These are phyloP conservation scores for Drosophila pseudotalamancana DNA, from an alignment of 2,888 invertebrate species.

Conservation along the genomic window DNA sequence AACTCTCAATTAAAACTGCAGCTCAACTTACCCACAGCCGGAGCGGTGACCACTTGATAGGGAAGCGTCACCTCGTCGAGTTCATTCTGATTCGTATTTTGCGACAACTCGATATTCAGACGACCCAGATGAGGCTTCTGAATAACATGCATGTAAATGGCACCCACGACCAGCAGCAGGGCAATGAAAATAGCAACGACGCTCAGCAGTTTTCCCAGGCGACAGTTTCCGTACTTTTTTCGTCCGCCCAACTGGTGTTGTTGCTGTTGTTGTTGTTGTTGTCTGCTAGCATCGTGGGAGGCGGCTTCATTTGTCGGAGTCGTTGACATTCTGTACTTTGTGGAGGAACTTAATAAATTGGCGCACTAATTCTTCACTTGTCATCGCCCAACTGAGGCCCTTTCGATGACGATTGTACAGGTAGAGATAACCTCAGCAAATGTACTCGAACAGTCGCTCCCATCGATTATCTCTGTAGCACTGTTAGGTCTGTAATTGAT, in stretches of 20 bases:
- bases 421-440: conserved; percentile 38
- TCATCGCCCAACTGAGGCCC: conserved; percentile 31
- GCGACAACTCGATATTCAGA: conserved; percentile 41
- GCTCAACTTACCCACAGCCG: conserved; percentile 38
- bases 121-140: conserved; percentile 74
- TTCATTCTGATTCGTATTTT: background rate
- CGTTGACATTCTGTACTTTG: conserved; percentile 20
- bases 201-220: conserved; percentile 41
- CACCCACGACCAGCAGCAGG: conserved; percentile 66
- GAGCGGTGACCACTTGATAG: conserved; percentile 17
- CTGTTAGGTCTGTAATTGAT: conserved; percentile 30
- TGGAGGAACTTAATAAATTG: conserved; percentile 9
- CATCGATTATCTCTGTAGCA: conserved; percentile 26
- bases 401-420: conserved; percentile 7
- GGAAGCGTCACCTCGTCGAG: background rate
- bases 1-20: background rate
- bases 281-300: conserved; percentile 1
- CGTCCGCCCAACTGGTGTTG: background rate
- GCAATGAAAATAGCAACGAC: conserved; percentile 58
- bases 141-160: conserved; percentile 72
- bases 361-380: conserved; percentile 28
- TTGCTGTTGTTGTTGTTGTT: background rate
- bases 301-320: conserved; percentile 16
- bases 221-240: conserved; percentile 15
- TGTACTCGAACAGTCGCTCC: conserved; percentile 12